Conservation (phyloP, 2,113 vertebrate genomes). For the Misgurnus anguillicaudatus region DNA sequence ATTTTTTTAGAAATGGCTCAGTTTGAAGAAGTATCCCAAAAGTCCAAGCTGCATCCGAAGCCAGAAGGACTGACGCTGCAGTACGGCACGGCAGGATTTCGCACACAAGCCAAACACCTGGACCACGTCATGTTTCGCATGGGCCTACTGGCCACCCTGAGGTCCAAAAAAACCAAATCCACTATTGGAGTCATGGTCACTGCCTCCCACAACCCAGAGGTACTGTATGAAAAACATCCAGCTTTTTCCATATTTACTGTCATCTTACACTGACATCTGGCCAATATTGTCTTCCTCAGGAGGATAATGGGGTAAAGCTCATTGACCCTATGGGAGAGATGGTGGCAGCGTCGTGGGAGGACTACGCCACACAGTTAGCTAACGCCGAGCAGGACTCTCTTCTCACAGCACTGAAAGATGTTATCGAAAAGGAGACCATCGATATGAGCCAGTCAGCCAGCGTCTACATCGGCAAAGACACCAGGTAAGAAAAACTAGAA, state of each 20-base stretch:
- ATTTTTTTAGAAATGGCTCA: constrained; percentile 65
- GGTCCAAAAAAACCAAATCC: constrained; percentile 81
- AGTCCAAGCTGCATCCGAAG: constrained; percentile 76
- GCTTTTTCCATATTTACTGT: background rate
- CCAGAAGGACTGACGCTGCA: constrained; percentile 80
- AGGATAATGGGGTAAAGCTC: constrained; percentile 95
- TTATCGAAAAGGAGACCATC: constrained; percentile 81
- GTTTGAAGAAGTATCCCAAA: constrained; percentile 69
- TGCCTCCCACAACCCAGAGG: constrained; percentile 96
- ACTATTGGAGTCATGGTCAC: constrained; percentile 94
- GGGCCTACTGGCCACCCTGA: constrained; percentile 86
- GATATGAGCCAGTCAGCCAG: constrained; percentile 76
- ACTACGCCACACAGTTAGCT: constrained; percentile 84
- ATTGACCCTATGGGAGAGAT: constrained; percentile 95
- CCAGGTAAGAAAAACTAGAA: constrained; percentile 80
- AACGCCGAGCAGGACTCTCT: constrained; percentile 86
- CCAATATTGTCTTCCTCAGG: constrained; percentile 67
- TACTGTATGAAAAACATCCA: constrained; percentile 50
- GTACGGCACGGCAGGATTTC: constrained; percentile 94
- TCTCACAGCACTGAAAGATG: constrained; percentile 68
- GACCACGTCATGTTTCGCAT: constrained; percentile 94
- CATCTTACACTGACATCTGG: too few relatives aligned
- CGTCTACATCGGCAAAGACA: constrained; percentile 88
- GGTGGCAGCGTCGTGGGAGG: constrained; percentile 88
- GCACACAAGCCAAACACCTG: constrained; percentile 77